Evolutionary conservation across 2,888 invertebrate genomes (phyloP).

Genomic region (Lasioglossum vierecki): DNA sequence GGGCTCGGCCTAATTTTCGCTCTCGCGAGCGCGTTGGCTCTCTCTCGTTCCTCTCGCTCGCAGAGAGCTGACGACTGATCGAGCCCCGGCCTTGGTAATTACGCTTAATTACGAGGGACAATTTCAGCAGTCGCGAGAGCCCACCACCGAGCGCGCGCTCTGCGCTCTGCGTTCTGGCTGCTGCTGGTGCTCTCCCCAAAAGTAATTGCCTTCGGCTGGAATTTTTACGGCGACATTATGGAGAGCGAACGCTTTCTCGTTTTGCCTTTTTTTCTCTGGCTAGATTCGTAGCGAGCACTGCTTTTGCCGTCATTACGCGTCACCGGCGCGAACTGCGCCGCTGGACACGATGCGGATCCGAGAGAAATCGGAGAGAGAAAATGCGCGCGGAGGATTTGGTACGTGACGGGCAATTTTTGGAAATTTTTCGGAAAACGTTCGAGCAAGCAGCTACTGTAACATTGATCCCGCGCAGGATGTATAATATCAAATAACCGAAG

Average conservation of each 20-base stretch:
- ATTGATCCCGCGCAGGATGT: not conserved
- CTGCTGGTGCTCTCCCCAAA: constrained; percentile 38
- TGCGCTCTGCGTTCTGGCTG: not conserved
- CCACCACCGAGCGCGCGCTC: not conserved
- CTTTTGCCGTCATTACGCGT: not conserved
- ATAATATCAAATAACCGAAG: not conserved
- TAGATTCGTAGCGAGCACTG: not conserved
- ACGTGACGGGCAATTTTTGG: not conserved
- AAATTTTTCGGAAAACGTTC: not conserved
- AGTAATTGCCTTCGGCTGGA: constrained; percentile 55
- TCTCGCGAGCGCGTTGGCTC: constrained; percentile 18
- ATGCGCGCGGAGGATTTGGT: not conserved
- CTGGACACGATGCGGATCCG: not conserved
- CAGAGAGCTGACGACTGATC: constrained; percentile 60
- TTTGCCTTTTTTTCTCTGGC: not conserved
- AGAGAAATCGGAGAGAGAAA: not conserved
- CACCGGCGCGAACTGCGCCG: not conserved
- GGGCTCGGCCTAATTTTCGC: constrained; percentile 61
- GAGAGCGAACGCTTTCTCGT: constrained; percentile 1
- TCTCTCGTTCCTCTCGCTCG: not conserved
- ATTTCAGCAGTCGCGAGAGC: constrained; percentile 33
- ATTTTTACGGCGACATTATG: constrained; percentile 53
- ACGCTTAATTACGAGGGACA: constrained; percentile 63
- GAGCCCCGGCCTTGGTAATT: constrained; percentile 59
- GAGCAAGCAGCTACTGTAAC: not conserved